phyloP scores from a whole-genome alignment of 2,113 vertebrate genomes.

The Mystacornis crossleyi region DNA sequence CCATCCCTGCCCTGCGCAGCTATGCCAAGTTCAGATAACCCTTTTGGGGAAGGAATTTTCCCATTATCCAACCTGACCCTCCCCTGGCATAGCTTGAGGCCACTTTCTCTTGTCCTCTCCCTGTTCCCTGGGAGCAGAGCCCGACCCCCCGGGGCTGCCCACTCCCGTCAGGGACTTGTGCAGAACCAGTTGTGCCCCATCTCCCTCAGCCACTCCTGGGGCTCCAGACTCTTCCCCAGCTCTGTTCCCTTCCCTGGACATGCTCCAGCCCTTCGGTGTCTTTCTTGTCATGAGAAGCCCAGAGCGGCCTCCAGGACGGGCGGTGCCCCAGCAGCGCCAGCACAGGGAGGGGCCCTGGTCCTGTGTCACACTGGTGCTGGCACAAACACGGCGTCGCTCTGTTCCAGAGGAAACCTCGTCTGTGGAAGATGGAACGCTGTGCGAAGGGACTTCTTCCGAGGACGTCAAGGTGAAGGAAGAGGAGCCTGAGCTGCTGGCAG shows the following conservation, averaged over 20 bases:
- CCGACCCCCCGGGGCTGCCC: rapidly evolving
- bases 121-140: neutral
- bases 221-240: neutral
- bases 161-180: neutral
- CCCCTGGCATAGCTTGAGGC: neutral
- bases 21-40: neutral
- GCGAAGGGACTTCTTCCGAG: rapidly evolving
- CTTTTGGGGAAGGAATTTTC: neutral
- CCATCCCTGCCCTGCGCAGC: neutral
- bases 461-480: neutral
- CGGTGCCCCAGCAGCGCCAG: neutral
- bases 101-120: rapidly evolving
- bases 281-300: neutral
- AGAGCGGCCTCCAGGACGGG: neutral
- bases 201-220: neutral
- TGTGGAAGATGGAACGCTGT: rapidly evolving
- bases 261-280: rapidly evolving
- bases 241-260: neutral
- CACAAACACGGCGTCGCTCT: neutral
- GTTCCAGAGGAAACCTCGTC: neutral
- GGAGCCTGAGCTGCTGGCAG: neutral
- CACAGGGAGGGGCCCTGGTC: neutral
- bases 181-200: neutral
- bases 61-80: rapidly evolving
- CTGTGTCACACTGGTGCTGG: neutral